Percentiles rank a stretch among this genome's conserved stretches.
phyloP scores from a whole-genome alignment of 2,797 vertebrate genomes.

The Crotalus adamanteus region DNA sequence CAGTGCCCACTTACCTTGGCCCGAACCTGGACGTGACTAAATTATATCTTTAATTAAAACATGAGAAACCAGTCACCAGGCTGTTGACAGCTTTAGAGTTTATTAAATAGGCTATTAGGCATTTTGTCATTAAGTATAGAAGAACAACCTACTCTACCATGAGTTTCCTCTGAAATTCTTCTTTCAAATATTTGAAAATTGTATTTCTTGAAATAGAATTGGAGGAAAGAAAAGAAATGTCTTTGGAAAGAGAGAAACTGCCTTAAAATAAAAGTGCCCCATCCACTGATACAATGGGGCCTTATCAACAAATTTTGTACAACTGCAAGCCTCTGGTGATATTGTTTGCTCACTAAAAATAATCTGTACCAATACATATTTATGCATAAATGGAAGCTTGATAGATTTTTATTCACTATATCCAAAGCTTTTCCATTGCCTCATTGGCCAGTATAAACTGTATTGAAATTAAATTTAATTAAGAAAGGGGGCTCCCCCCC shows the following conservation, averaged over 20 bases:
- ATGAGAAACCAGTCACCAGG: background rate
- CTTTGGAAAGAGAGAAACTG: background rate
- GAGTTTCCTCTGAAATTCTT: background rate
- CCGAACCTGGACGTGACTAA: background rate
- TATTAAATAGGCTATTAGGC: background rate
- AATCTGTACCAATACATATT: background rate
- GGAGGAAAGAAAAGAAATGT: background rate
- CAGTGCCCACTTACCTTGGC: background rate
- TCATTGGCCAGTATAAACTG: background rate
- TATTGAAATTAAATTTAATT: background rate
- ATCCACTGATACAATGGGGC: too few species aligned
- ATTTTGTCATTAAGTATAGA: background rate
- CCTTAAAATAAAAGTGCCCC: too few species aligned
- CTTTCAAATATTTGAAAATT: background rate
- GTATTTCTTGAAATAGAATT: background rate
- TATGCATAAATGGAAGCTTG: background rate
- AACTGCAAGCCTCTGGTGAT: too few species aligned
- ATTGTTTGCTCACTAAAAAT: too few species aligned
- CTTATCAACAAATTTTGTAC: too few species aligned
- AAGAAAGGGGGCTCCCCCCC: slow-evolving; percentile 37
- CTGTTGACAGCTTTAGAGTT: background rate
- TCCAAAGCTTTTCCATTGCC: background rate
- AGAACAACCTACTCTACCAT: background rate
- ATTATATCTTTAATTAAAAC: background rate
- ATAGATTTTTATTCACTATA: background rate